Evolutionary conservation across 2,113 vertebrate genomes (phyloP).

Genomic region (Mastomys coucha): DNA sequence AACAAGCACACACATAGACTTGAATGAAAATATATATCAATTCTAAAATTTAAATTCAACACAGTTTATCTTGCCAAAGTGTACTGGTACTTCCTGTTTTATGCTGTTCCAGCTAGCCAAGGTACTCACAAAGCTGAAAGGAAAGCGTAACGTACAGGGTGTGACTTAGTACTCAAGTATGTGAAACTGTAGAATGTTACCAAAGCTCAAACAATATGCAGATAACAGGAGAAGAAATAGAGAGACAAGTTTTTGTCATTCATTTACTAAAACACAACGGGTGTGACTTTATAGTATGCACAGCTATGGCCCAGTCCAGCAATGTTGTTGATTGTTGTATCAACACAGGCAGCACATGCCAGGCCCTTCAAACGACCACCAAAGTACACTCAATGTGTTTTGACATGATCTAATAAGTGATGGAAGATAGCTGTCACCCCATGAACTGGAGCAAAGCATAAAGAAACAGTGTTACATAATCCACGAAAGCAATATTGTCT

Average conservation of each 20-base stretch:
- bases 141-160: background rate
- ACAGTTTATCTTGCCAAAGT: background rate
- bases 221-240: background rate
- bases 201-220: background rate
- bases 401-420: background rate
- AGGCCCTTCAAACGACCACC: background rate
- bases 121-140: background rate
- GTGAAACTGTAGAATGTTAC: background rate
- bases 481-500: constrained; percentile 29
- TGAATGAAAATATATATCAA: background rate
- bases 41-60: background rate
- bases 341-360: background rate
- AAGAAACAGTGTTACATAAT: background rate
- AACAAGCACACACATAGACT: fast-evolving
- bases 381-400: background rate
- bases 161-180: background rate
- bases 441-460: background rate
- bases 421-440: background rate
- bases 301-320: background rate
- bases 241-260: background rate
- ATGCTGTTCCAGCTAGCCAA: background rate
- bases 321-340: background rate
- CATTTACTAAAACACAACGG: background rate
- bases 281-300: background rate
- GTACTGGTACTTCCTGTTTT: background rate